These are phyloP conservation scores for Nothoprocta pentlandii DNA, from an alignment of 2,113 vertebrate genomes.

Conservation along the genomic window DNA sequence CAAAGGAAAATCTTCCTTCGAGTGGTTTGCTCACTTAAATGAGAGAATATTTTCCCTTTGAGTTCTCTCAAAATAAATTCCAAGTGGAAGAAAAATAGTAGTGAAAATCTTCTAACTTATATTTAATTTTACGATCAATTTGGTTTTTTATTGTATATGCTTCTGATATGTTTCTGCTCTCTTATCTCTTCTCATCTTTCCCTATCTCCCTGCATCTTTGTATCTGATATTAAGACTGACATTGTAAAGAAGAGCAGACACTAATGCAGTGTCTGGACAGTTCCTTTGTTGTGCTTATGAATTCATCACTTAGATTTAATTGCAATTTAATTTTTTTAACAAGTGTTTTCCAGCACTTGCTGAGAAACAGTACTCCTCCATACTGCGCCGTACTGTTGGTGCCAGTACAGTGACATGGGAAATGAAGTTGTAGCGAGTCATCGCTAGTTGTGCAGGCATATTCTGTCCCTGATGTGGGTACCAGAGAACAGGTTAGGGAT, in stretches of 20 bases:
- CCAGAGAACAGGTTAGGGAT: neutral
- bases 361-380: neutral
- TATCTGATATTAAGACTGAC: slow-evolving; percentile 14
- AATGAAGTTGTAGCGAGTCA: neutral
- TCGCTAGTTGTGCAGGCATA: neutral
- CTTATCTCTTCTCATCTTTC: neutral
- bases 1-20: neutral
- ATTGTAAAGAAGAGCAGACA: slow-evolving; percentile 53
- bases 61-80: neutral
- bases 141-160: neutral
- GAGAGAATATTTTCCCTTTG: neutral
- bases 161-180: neutral
- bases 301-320: slow-evolving; percentile 43
- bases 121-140: neutral
- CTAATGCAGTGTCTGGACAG: slow-evolving; percentile 58
- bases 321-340: slow-evolving; percentile 25
- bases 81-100: neutral
- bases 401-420: neutral
- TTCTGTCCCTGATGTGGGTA: neutral
- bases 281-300: slow-evolving; percentile 45
- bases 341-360: neutral
- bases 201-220: slow-evolving; percentile 37
- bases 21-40: neutral
- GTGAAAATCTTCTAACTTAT: neutral
- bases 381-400: neutral